Evolutionary conservation across 2,797 vertebrate species (phyloP), one percentile per base, ranked within the genome.

Genomic region (Onychomys leucogaster): DNA sequence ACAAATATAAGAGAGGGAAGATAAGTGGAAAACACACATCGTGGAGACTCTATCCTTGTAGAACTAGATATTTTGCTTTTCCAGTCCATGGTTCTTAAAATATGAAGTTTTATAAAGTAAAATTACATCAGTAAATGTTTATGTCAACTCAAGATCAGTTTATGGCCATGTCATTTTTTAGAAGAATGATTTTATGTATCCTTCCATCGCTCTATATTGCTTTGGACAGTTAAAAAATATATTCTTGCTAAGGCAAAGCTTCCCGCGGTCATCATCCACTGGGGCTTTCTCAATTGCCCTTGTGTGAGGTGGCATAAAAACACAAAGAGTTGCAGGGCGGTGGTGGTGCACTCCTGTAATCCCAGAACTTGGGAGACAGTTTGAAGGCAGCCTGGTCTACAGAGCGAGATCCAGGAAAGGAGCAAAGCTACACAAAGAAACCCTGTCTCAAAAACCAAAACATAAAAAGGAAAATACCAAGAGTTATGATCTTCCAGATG

Each of bases 131-230:
- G 59, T 83, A 75, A 77, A 77, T 78, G 12, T 25, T 57, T 76
- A 16, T 59, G 21, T 13, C 6, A 91, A 89, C 10, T 95, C 69
- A 91, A 86, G 59, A 77, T 93, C 76, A 92, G 78, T 78, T 91
- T 90, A 12, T 6, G 89, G 2, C 3, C 57, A 41, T 10, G 23
- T 19, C 32, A 14, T 6, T 29, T 21, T 85, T 83, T 90, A 37
- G 5, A 89, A 93, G 34, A 43, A 43, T 4, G 25, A 75, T n/a
- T 65, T 76, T 82, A 29, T 49, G 61, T 82, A 63, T 57, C 16
- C 9, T 55, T 88, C 5, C 13, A 73, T 59, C 13, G 81, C 6
- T 69, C 57, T 52, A 13, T 81, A 55, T 65, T 59, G 19, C 1
- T 59, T 95, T 91, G 80, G 29, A 7, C n/a, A 75, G 10, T 21